Percentiles rank a stretch among this genome's conserved stretches.
These are phyloP conservation scores for Oryzias celebensis DNA, from an alignment of 2,113 vertebrate genomes.

Conservation along the genomic window DNA sequence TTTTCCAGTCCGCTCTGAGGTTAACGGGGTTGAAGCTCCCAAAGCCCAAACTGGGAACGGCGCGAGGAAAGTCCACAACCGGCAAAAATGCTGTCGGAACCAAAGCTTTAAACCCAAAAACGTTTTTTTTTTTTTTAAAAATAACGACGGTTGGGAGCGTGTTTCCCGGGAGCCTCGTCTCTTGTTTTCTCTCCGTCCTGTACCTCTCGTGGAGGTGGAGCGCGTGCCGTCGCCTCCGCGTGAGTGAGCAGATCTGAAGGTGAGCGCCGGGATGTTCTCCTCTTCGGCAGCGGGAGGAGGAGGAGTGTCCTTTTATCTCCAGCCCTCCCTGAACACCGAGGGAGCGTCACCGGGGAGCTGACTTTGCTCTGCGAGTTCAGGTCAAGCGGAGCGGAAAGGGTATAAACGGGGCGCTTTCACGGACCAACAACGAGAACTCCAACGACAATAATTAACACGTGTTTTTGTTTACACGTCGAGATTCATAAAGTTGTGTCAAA, in stretches of 20 bases:
- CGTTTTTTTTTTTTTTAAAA: no score
- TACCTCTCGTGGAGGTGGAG: constrained; percentile 1
- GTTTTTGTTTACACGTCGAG: no score
- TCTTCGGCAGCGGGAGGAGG: constrained; percentile 32
- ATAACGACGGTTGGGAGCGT: not conserved
- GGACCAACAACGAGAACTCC: no score
- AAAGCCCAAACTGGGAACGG: constrained; percentile 10
- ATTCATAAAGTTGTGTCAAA: no score
- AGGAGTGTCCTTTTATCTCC: constrained; percentile 49
- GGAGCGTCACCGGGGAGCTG: constrained; percentile 45
- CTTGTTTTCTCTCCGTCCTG: not conserved
- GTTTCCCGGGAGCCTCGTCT: constrained; percentile 2
- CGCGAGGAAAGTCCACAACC: constrained; percentile 12
- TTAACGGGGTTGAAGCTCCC: not conserved
- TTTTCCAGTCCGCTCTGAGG: constrained; percentile 5
- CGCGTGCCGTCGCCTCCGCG: not conserved
- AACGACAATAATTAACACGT: no score
- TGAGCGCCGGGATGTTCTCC: not conserved
- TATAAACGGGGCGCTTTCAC: not conserved
- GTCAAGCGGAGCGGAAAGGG: not conserved
- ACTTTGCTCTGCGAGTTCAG: constrained; percentile 23
- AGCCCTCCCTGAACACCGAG: constrained; percentile 26
- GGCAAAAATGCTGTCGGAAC: constrained; percentile 34
- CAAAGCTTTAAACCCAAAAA: constrained; percentile 14
- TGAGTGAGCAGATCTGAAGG: constrained; percentile 2